Percentiles rank a stretch among this genome's conserved stretches.
Evolutionary conservation across 1,140 invertebrate genomes (phyloP).

Genomic region (Drosophila littoralis): DNA sequence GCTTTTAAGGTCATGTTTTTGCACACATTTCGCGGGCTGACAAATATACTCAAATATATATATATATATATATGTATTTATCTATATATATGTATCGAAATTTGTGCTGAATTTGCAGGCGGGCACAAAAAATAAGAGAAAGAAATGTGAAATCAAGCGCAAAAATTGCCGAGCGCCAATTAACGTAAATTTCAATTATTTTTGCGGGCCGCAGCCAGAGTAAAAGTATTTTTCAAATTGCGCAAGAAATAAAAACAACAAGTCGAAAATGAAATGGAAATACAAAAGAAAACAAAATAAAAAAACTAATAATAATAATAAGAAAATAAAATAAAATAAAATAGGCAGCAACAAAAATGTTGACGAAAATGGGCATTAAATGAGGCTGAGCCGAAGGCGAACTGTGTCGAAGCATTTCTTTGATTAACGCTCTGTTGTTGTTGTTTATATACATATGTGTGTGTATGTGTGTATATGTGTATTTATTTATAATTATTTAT

Average conservation of each 20-base stretch:
- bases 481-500: conserved; percentile 27
- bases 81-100: neutral
- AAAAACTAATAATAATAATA: neutral
- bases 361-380: conserved; percentile 12
- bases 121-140: neutral
- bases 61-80: neutral
- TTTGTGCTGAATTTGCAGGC: conserved; percentile 31
- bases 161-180: conserved; percentile 45
- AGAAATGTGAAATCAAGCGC: conserved; percentile 42
- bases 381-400: neutral
- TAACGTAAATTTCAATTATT: conserved; percentile 49
- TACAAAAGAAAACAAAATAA: neutral
- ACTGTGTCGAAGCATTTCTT: conserved; percentile 13
- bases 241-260: conserved; percentile 13
- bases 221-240: conserved; percentile 24
- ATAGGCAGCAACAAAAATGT: neutral
- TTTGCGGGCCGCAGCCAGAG: conserved; percentile 13
- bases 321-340: conserved; percentile 1
- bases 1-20: conserved; percentile 1
- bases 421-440: neutral
- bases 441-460: neutral
- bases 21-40: neutral
- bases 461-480: neutral
- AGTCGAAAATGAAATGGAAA: neutral
- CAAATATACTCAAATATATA: too few relatives aligned